Evolutionary conservation across 2,113 vertebrate genomes (phyloP).

Genomic region (Monarcha castaneiventris): DNA sequence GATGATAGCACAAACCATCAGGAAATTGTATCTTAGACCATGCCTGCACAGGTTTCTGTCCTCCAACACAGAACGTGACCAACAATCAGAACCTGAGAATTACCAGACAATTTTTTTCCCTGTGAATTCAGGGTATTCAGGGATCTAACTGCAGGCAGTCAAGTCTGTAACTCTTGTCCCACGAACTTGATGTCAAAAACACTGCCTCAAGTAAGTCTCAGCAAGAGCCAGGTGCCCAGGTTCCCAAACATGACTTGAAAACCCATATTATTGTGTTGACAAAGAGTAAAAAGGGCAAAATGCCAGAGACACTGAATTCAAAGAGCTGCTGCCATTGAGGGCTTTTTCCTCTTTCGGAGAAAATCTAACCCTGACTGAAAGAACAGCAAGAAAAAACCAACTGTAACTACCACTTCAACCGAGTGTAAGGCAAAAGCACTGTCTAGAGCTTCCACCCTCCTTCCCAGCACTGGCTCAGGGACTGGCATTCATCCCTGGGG

Average conservation of each 20-base stretch:
- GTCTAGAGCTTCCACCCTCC: neutral
- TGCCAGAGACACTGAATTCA: neutral
- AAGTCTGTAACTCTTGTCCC: neutral
- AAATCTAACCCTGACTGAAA: neutral
- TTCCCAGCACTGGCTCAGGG: accelerated
- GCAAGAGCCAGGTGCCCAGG: neutral
- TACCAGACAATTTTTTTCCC: neutral
- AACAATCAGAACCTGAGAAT: neutral
- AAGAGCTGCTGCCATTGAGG: neutral
- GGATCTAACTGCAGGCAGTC: neutral
- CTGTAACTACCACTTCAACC: neutral
- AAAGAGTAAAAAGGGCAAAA: neutral
- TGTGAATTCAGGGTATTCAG: neutral
- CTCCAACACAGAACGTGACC: neutral
- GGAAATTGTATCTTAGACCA: neutral
- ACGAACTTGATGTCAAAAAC: neutral
- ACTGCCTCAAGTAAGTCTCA: neutral
- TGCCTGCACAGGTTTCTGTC: neutral
- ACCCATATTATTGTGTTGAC: neutral
- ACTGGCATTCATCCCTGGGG: neutral
- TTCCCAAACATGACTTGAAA: neutral
- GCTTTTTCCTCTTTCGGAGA: neutral
- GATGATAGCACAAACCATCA: neutral
- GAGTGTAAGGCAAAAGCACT: accelerated
- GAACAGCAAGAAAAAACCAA: neutral